Conservation (phyloP, 2,113 vertebrate genomes). For the Piliocolobus tephrosceles region DNA sequence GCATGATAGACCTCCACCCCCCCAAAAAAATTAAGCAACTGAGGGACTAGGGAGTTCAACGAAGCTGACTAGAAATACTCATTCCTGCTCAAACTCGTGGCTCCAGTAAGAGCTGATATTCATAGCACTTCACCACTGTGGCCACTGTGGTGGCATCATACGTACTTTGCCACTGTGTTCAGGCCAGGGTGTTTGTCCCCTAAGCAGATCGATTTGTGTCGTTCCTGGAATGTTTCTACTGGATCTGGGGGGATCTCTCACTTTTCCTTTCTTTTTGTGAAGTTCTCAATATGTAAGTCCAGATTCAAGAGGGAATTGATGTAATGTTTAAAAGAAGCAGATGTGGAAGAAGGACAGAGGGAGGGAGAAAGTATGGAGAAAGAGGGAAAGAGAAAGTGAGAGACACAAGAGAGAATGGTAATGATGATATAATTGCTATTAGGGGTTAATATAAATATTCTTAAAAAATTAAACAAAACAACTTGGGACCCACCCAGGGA, state of each 20-base stretch:
- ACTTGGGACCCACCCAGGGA: not conserved
- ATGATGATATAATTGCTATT: not conserved
- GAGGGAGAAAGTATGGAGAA: no score
- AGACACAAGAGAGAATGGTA: not conserved
- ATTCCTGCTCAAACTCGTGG: not conserved
- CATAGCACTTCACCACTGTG: not conserved
- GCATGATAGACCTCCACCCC: accelerated
- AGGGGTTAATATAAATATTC: not conserved
- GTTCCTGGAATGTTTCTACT: not conserved
- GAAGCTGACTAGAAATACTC: not conserved
- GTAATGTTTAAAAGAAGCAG: not conserved
- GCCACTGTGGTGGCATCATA: no score
- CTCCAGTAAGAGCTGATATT: not conserved
- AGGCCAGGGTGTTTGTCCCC: not conserved
- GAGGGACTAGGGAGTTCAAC: not conserved
- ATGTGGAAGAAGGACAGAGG: not conserved
- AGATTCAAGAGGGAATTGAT: not conserved
- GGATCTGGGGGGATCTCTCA: not conserved
- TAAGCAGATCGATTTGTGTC: no score
- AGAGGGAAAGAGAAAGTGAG: accelerated
- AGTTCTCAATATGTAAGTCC: not conserved
- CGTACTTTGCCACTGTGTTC: accelerated
- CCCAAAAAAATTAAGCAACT: not conserved
- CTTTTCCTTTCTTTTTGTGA: not conserved
- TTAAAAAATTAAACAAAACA: not conserved